Base-by-base conservation (phyloP, 2,797 vertebrate genomes). In the Oreochromis grahami region DNA sequence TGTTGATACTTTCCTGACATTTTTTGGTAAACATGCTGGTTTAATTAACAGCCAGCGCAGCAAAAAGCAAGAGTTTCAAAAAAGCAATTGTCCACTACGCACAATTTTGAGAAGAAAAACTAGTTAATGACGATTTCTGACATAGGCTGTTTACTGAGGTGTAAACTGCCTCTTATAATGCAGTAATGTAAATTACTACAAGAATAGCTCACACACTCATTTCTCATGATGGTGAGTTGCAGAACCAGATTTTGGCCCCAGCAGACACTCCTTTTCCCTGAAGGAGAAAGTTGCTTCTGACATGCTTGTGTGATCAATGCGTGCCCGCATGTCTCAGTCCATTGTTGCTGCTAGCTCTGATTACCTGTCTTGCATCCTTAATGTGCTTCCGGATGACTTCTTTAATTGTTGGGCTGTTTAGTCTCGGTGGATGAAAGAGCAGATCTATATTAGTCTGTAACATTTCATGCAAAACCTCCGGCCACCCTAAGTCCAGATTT, bases 401-500 rank as follows among this genome's bases (percentile, higher is more conserved):
- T 93, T 99, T 99, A 93, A 99, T 98, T 15, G 97, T 98, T 52
- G 97, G 97, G 78, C 93, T 97, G 81, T 98, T 98, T 74, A 94
- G 96, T 91, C 98, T 96, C 1, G 99, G 97, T 1, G 99, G 99
- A 86, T 99, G 98, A 90, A 97, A 99, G 65, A 99, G 97, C 13
- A 99, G 90, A 24, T 98, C 97, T 77, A 99, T 96, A 81, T 97
- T 98, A 5, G 98, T 99, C 74, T 96, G 92, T 19, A 94, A 87
- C 43, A 94, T 95, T 85, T 96, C 96, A 9, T 96, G 96, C 93
- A 96, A 94, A 79, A 97, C 86, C 5, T 97, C 97, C 0, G 99
- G 99, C 99, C 99, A 99, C 3, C 99, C 99, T 77, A 99, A 94
- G 45, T 99, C 98, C 91, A 99, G 96, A 90, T 99, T 97, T 55